These are phyloP conservation scores for Drosophila tristis DNA, from an alignment of 1,140 invertebrate genomes.

Conservation along the genomic window DNA sequence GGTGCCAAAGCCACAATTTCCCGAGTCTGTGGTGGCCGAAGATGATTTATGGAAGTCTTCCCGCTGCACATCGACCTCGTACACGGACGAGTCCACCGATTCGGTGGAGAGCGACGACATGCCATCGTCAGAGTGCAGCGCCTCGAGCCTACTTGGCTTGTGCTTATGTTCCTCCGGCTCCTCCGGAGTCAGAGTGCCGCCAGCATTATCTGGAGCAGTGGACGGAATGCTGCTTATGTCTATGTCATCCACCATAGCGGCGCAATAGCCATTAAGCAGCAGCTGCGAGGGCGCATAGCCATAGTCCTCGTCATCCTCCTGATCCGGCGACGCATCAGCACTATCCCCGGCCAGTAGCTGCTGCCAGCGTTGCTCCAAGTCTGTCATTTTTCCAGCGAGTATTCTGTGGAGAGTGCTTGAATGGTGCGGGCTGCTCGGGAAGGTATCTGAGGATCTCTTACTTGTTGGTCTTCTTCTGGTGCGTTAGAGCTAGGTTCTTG, in stretches of 20 bases:
- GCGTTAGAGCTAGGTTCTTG: constrained; percentile 91
- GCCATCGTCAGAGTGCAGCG: constrained; percentile 68
- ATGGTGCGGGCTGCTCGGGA: background rate
- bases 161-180: constrained; percentile 54
- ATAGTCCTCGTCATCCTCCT: constrained; percentile 54
- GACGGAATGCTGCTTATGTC: constrained; percentile 28
- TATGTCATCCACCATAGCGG: constrained; percentile 85
- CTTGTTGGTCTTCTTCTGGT: constrained; percentile 94
- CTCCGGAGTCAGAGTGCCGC: constrained; percentile 56
- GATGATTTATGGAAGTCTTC: constrained; percentile 66
- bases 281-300: constrained; percentile 85
- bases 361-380: constrained; percentile 85
- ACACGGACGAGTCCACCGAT: constrained; percentile 77
- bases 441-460: constrained; percentile 39
- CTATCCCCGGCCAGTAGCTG: constrained; percentile 58
- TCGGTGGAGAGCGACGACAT: constrained; percentile 78
- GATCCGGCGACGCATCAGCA: constrained; percentile 2
- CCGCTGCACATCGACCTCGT: constrained; percentile 59
- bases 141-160: constrained; percentile 19
- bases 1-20: constrained; percentile 52
- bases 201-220: constrained; percentile 31
- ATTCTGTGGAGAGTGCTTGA: constrained; percentile 84
- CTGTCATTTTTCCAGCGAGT: constrained; percentile 86
- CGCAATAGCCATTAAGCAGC: constrained; percentile 86
- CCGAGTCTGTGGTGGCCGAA: constrained; percentile 73